Evolutionary conservation across 2,888 invertebrate genomes (phyloP).

Genomic region (Macrosoma leucophasiata): DNA sequence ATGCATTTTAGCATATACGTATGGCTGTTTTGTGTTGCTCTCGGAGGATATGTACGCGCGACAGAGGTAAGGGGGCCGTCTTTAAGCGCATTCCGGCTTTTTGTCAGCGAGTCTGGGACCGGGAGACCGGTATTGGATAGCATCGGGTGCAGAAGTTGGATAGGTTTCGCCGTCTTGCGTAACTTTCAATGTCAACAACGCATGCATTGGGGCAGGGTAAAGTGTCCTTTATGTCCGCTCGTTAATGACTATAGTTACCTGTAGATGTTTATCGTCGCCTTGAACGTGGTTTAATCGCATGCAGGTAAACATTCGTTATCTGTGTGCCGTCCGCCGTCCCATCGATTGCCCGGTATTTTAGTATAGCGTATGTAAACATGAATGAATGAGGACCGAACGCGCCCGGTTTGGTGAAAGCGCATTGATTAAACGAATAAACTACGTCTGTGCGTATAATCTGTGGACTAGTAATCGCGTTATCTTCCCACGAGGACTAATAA

Average conservation of each 20-base stretch:
- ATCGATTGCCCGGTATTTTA: conserved; percentile 52
- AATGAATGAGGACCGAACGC: conserved; percentile 36
- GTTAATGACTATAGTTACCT: conserved; percentile 28
- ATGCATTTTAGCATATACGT: conserved; percentile 87
- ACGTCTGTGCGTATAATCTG: no score
- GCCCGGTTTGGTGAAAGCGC: conserved; percentile 64
- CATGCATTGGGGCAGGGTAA: conserved; percentile 25
- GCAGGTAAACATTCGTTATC: conserved; percentile 69
- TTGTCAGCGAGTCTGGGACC: conserved; percentile 38
- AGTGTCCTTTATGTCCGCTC: conserved; percentile 26
- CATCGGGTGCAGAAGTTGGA: conserved; percentile 36
- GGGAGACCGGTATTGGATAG: conserved; percentile 31
- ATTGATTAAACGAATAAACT: no score
- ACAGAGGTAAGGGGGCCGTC: conserved; percentile 81
- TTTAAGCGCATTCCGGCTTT: conserved; percentile 67
- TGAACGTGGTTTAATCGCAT: conserved; percentile 54
- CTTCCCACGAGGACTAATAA: no score
- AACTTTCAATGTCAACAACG: conserved; percentile 70
- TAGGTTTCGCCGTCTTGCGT: conserved; percentile 58
- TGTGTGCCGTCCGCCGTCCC: conserved; percentile 38
- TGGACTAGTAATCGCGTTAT: no score
- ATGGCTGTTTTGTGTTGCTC: conserved; percentile 83
- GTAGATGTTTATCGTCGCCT: conserved; percentile 45
- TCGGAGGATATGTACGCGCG: conserved; percentile 83
- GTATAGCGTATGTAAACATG: conserved; percentile 37